Percentiles rank a stretch among this genome's conserved stretches.
Conservation (phyloP, 2,797 vertebrate species). For the Helarctos malayanus region DNA sequence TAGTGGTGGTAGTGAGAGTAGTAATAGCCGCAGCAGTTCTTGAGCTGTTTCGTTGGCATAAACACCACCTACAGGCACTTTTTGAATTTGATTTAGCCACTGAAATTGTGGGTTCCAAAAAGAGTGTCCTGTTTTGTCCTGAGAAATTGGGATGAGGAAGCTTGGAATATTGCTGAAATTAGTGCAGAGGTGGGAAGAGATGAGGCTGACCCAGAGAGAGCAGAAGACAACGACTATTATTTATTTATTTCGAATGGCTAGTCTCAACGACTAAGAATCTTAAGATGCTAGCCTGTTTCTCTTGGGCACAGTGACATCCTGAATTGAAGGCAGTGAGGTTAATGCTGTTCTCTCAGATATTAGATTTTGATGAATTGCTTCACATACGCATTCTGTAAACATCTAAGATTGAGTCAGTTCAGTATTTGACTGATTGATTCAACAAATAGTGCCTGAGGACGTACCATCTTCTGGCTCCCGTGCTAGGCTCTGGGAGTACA, state of each 20-base stretch:
- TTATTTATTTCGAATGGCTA: slow-evolving; percentile 27
- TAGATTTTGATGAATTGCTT: slow-evolving; percentile 57
- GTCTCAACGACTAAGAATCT: not conserved
- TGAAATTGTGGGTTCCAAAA: slow-evolving; percentile 2
- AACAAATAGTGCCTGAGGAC: not conserved
- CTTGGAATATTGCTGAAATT: slow-evolving; percentile 31
- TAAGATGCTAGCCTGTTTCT: not conserved
- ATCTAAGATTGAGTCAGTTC: not conserved
- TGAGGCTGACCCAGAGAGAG: not conserved
- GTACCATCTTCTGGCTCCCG: not conserved
- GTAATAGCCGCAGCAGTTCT: not conserved
- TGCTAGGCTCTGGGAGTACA: not conserved
- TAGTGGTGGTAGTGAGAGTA: not conserved
- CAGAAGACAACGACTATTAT: not conserved
- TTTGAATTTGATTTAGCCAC: not conserved
- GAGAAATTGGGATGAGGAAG: not conserved
- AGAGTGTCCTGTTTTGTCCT: not conserved
- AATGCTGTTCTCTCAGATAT: not conserved
- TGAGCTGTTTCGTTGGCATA: not conserved
- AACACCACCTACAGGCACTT: not conserved
- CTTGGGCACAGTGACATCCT: not conserved
- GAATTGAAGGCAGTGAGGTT: slow-evolving; percentile 39
- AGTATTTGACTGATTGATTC: not conserved
- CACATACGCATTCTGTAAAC: not conserved
- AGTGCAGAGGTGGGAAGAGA: not conserved